Evolutionary conservation across 2,888 invertebrate species (phyloP), one percentile per base, ranked within the genome.

Genomic region (Luperina testacea): DNA sequence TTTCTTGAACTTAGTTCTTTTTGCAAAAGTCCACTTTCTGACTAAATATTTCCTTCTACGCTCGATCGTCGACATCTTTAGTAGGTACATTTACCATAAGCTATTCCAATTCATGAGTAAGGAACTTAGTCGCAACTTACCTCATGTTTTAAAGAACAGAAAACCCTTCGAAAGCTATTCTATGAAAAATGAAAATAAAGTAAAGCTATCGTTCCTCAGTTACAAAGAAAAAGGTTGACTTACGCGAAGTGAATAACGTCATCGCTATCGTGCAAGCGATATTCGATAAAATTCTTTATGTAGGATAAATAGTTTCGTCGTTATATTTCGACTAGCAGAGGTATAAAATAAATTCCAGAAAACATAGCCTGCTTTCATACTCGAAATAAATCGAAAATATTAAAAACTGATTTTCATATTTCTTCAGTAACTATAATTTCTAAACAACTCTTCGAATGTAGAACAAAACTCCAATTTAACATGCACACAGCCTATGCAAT

Each of bases 71-170:
- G 42, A 71, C 27, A 76, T 75, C 48, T 78, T 73, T 74, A 75
- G n/a, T 51, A 59, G 71, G 20, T 57, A 42, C 24, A 32, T 65
- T 57, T 68, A 61, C 71, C 9, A 61, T 73, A 77, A 77, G 24
- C 42, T 65, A 77, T 81, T 72, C 6, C 42, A 69, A 69, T 68
- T 59, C 51, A 74, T 85, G 42, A 48, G 42, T 77, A 51, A 45
- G n/a, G 63, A 73, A 85, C 78, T 72, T 64, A 75, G 51, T 63
- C 57, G 51, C 48, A 77, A 75, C 75, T 75, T 32, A 72, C 42
- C 65, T 84, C 68, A 86, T 83, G 79, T 83, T 85, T 85, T 72
- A 85, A 83, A 85, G 71, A 84, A 83, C 67, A 83, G 63, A 79
- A 75, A 85, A 72, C 61, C 51, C 69, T 42, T 42, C 32, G 67